These are phyloP conservation scores for Hoplodrina blanda DNA, from an alignment of 2,888 invertebrate species.

Conservation along the genomic window DNA sequence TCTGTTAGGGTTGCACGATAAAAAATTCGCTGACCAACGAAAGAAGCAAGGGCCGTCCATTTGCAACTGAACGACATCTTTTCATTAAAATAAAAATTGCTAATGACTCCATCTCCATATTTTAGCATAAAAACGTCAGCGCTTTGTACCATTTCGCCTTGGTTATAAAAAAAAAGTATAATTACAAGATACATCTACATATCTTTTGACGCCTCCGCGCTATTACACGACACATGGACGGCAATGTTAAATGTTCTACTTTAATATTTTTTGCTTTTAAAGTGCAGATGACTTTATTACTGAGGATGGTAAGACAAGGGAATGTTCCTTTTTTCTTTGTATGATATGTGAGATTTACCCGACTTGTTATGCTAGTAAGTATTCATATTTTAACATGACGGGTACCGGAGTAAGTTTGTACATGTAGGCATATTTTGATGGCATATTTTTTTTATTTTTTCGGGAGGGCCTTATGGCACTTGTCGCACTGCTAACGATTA, in stretches of 20 bases:
- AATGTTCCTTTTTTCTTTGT: conserved; percentile 33
- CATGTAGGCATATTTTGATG: too few species aligned
- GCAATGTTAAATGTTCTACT: conserved; percentile 78
- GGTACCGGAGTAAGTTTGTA: too few species aligned
- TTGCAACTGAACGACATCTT: conserved; percentile 77
- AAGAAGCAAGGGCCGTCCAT: conserved; percentile 69
- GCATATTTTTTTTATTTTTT: too few species aligned
- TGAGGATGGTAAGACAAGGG: conserved; percentile 58
- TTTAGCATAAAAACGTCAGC: conserved; percentile 88
- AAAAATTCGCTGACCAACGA: conserved; percentile 82
- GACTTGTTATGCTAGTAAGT: conserved; percentile 16
- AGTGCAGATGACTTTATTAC: conserved; percentile 74
- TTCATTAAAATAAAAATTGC: conserved; percentile 87
- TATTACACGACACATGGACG: conserved; percentile 82
- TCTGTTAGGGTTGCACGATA: conserved; percentile 72
- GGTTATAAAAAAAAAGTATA: conserved; percentile 76
- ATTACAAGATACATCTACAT: conserved; percentile 85
- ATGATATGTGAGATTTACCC: conserved; percentile 39
- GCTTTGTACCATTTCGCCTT: conserved; percentile 77
- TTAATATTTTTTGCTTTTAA: conserved; percentile 71
- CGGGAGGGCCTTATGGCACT: too few species aligned
- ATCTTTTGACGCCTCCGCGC: conserved; percentile 81
- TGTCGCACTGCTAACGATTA: too few species aligned
- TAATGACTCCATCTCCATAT: conserved; percentile 89
- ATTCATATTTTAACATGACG: background rate